Conservation (phyloP, 2,113 vertebrate genomes). For the Pachypanchax playfairii region DNA sequence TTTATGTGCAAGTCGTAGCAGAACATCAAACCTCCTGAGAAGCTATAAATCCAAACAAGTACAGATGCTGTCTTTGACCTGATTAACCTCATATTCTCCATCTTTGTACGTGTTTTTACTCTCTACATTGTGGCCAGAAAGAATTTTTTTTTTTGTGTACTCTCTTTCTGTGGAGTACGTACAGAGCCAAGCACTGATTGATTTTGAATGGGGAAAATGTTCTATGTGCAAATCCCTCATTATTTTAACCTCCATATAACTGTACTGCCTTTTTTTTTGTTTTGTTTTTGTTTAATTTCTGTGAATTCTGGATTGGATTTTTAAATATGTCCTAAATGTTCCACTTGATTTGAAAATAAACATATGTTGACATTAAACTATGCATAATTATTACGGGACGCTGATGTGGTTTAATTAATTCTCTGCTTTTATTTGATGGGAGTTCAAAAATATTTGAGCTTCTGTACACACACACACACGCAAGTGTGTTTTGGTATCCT, state of each 20-base stretch:
- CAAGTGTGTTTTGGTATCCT: too few species aligned
- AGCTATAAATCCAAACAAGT: slow-evolving; percentile 48
- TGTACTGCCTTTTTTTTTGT: slow-evolving; percentile 71
- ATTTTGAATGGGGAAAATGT: slow-evolving; percentile 60
- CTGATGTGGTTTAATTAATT: neutral
- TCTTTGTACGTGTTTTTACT: slow-evolving; percentile 42
- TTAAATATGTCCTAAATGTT: slow-evolving; percentile 76
- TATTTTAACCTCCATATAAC: slow-evolving; percentile 68
- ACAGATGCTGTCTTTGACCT: slow-evolving; percentile 48
- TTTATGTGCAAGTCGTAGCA: slow-evolving; percentile 42
- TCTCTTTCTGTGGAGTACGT: slow-evolving; percentile 39
- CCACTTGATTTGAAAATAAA: slow-evolving; percentile 80
- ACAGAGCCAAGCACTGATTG: slow-evolving; percentile 76
- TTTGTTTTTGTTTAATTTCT: too few species aligned
- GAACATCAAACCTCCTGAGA: slow-evolving; percentile 39
- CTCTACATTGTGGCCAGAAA: slow-evolving; percentile 48
- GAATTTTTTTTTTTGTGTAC: slow-evolving; percentile 29
- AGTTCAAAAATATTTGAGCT: too few species aligned
- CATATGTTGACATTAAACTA: slow-evolving; percentile 73
- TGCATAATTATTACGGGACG: slow-evolving; percentile 60
- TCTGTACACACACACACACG: too few species aligned
- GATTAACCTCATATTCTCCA: slow-evolving; percentile 38
- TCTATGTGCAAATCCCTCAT: slow-evolving; percentile 72
- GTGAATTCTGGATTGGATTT: slow-evolving; percentile 76
- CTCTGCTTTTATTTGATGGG: too few species aligned